Evolutionary conservation across 1,140 invertebrate species (phyloP), one percentile per base, ranked within the genome.

Genomic region (Brachionus paranguensis): DNA sequence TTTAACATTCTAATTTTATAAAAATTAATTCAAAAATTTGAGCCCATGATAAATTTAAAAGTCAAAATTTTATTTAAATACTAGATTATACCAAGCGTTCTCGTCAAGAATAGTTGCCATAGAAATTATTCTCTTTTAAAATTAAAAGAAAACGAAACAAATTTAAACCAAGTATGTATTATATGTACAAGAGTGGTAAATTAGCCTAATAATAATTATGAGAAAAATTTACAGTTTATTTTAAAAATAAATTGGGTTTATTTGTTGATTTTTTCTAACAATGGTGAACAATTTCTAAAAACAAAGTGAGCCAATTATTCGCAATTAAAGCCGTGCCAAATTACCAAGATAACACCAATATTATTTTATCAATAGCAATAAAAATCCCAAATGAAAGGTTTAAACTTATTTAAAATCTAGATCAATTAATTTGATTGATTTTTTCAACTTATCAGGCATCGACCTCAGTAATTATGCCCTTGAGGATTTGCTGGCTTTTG

Each of bases 401-500:
- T 50, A 37, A 76, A 17, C n/a, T 20, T 41, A 76, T 29, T 53
- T 76, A 27, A 76, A 76, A 27, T 76, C 33, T 37, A 5, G 6
- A 14, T 72, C 3, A 41, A 72, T 43, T 72, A 14, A 72, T 41
- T 68, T 68, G 14, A 24, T 85, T 70, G 78, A 53, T 85, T 72
- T 43, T 64, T n/a, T 68, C 11, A 86, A 87, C 84, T 85, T 11
- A 86, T 60, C 53, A 89, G 89, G 85, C 27, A 84, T 89, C 20
- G 88, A 89, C 43, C 87, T 89, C 53, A 89, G 86, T 7, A 87
- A 87, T 20, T 88, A 90, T 70, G 89, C 89, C 84, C 84, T 90
- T n/a, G 88, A 89, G 84, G 88, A 89, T 84, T 84, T 89, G 6
- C 85, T 90, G 76, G 86, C 89, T 10, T 90, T 89, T 84, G 89